phyloP scores from a whole-genome alignment of 2,113 vertebrate species.

The Chrysochloris asiatica region DNA sequence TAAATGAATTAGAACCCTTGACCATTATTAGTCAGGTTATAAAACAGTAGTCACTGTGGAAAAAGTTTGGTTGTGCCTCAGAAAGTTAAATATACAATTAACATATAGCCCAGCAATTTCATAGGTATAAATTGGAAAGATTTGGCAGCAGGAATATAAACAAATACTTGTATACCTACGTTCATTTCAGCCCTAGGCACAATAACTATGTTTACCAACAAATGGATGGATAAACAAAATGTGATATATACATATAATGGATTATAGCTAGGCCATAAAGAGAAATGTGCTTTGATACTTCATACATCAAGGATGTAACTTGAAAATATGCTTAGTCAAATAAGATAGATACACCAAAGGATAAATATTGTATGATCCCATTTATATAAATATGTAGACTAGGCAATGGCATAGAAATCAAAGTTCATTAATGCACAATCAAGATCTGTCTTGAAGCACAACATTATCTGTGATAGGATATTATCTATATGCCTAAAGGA shows the following conservation, averaged over 20 bases:
- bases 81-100: not conserved
- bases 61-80: not conserved
- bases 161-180: not conserved
- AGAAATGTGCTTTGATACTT: not conserved
- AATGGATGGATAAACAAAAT: not conserved
- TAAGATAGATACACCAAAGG: not conserved
- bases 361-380: not conserved
- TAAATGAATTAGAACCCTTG: too few relatives aligned
- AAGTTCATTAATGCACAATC: too few relatives aligned
- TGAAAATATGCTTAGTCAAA: not conserved
- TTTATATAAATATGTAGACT: not conserved
- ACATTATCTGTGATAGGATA: too few relatives aligned
- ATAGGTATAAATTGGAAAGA: not conserved
- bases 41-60: not conserved
- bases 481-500: too few relatives aligned
- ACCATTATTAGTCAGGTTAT: not conserved
- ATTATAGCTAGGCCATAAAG: not conserved
- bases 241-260: not conserved
- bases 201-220: not conserved
- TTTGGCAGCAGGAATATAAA: not conserved
- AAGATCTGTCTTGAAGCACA: too few relatives aligned
- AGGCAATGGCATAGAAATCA: not conserved
- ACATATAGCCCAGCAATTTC: not conserved
- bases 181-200: not conserved
- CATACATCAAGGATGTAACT: not conserved